Conservation (phyloP, 1,140 invertebrate genomes). For the Drosophila nigrodunni region DNA sequence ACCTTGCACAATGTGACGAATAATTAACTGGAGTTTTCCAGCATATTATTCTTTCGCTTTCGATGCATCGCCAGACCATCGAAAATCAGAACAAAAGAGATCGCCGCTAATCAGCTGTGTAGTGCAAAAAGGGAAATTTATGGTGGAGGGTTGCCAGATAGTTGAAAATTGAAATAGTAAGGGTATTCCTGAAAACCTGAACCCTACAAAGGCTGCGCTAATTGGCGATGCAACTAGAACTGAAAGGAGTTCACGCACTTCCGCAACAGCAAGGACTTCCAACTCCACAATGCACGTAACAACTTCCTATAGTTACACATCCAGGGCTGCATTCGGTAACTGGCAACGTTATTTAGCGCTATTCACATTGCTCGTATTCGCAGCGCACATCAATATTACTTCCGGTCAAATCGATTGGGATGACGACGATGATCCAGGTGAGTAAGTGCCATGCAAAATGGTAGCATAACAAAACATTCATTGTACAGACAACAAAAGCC, state of each 20-base stretch:
- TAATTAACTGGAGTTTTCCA: no score
- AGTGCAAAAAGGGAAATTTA: no score
- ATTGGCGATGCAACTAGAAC: conserved; percentile 31
- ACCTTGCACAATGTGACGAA: no score
- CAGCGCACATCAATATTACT: conserved; percentile 72
- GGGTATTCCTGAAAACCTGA: no score
- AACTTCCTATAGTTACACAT: conserved; percentile 35
- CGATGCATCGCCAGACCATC: no score
- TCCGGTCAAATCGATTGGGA: conserved; percentile 85
- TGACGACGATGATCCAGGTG: conserved; percentile 85
- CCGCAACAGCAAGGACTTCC: conserved; percentile 53
- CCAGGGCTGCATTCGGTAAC: conserved; percentile 15
- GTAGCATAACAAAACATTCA: conserved; percentile 44
- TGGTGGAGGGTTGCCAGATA: no score
- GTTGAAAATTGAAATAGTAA: no score
- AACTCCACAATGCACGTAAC: conserved; percentile 63
- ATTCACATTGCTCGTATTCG: conserved; percentile 68
- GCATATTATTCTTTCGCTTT: no score
- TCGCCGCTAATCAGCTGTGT: no score
- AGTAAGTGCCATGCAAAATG: conserved; percentile 54
- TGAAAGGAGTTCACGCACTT: conserved; percentile 43
- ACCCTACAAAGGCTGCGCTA: conserved; percentile 40
- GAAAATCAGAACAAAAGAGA: no score
- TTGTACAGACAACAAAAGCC: conserved; percentile 45
- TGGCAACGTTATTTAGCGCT: conserved; percentile 63